Base-by-base conservation (phyloP, 1,140 invertebrate genomes). In the Lasioglossum albipes region DNA sequence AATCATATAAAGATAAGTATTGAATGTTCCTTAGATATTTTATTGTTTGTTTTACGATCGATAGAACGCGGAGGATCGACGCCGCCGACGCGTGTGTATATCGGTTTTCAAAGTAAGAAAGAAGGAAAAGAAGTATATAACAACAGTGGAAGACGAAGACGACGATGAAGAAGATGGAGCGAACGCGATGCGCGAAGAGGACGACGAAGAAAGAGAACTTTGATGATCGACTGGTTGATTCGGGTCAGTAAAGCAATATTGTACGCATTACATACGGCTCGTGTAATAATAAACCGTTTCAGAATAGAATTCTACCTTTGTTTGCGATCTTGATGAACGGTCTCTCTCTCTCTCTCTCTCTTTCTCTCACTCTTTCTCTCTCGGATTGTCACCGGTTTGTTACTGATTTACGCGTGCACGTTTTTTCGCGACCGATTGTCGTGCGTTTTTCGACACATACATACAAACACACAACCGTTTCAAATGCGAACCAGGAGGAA, bases 11-110 rank as follows among this genome's bases (percentile, higher is more conserved):
- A 76, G 73, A 79, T 82, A 86, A 79, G 62, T 85, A 81, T 76
- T 84, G 64, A 85, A 87, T 84, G 75, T 81, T 84, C 80, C 86
- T 86, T 82, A 74, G 59, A 86, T 81, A 86, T 82, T 84, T 82
- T 72, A 82, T 73, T 54, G 73, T 81, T 74, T 77, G 64, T 87
- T 76, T 86, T 73, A 52, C 59, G 75, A 77, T 81, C 79, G 75
- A 22, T 65, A 67, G 65, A 71, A 62, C 36, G 62, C 57, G 42
- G 31, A 52, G 42, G 41, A 45, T 77, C 67, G 27, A 27, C 27
- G 59, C 59, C n/a, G 75, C 59, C n/a, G 75, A 65, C 61, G 57
- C 67, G 73, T 71, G 66, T 66, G 49, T 61, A 57, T 75, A 57
- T 75, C 75, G 62, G 74, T 81, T 70, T 36, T 81, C 73, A 45